Evolutionary conservation across 2,797 vertebrate genomes (phyloP), one percentile per base, ranked within the genome.

Genomic region (Lepus oiostolus): DNA sequence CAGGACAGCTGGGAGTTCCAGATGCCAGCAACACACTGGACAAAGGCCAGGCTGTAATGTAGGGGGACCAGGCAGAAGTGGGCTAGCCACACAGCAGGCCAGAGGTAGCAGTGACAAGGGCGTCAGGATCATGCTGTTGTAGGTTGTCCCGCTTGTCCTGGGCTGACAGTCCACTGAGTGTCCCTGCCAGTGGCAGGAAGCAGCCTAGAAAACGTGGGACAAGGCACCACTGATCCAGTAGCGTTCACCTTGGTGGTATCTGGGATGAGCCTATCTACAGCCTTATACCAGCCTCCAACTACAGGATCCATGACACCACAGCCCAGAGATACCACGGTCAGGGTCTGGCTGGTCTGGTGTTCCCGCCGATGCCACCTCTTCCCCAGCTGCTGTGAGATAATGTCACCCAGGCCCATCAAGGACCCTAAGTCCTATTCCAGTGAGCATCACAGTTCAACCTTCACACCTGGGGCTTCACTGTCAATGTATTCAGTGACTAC

Each of bases 1-100:
- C 99, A 99, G 96, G 99, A 99, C 93, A 99, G 99, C 98, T 99
- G 99, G 94, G 99, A 99, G 97, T 99, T 99, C 99, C 99, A 99
- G 60, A 98, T 5, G 0, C 99, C 98, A 30, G 99, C 99, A 0
- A 99, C 99, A 0, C 99, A 96, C 96, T 99, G 99, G 68, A 99
- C 99, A 0, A 99, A 98, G 0, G 99, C 99, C 98, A 99, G 99
- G 99, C 99, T 99, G 99, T 99, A 98, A 58, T 99, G 98, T 82
- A 99, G 98, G 0, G 99, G 99, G 81, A 99, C 96, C 67, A 99
- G 99, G 98, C 99, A 99, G 98, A 99, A 99, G 95, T 99, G 99
- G 22, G 98, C 99, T 0, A 99, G 98, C 97, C 99, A 99, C 89
- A 99, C 99, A 0, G 99, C 97, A 1, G 99, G 99, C 99, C 99